Conservation (phyloP, 2,888 invertebrate genomes). For the Dyspetes luteomarginatus region DNA sequence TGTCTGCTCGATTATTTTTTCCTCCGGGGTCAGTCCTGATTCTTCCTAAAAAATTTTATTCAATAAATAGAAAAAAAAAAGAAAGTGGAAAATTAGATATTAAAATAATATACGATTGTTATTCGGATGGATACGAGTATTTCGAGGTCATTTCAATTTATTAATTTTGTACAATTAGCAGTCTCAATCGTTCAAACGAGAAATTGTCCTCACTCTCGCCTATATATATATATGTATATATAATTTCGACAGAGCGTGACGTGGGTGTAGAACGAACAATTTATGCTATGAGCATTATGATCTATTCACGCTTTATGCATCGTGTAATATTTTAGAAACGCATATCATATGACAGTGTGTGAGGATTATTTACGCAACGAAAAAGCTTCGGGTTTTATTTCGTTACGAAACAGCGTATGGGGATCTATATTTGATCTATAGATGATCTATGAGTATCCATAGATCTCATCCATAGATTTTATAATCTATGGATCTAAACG, state of each 20-base stretch:
- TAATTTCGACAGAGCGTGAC: not conserved
- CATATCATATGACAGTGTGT: no score
- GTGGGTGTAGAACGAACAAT: slow-evolving; percentile 51
- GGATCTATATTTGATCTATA: no score
- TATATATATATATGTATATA: not conserved
- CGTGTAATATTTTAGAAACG: not conserved
- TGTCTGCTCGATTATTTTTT: slow-evolving; percentile 81
- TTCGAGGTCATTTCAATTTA: slow-evolving; percentile 76
- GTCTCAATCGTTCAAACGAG: not conserved
- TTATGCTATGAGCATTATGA: slow-evolving; percentile 33
- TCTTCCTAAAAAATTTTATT: slow-evolving; percentile 76
- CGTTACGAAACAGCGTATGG: no score
- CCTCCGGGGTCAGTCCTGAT: slow-evolving; percentile 77
- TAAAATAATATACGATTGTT: not conserved
- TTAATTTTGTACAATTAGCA: slow-evolving; percentile 73
- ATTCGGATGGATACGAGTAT: not conserved
- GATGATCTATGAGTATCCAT: no score
- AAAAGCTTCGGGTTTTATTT: no score
- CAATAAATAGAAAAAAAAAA: no score
- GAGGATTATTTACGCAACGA: no score
- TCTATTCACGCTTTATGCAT: slow-evolving; percentile 22
- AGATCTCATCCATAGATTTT: no score
- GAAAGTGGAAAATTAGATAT: not conserved
- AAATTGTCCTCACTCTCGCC: not conserved
- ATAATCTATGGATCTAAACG: no score